phyloP scores from a whole-genome alignment of 2,888 invertebrate genomes.

The Drosophila prolongata region DNA sequence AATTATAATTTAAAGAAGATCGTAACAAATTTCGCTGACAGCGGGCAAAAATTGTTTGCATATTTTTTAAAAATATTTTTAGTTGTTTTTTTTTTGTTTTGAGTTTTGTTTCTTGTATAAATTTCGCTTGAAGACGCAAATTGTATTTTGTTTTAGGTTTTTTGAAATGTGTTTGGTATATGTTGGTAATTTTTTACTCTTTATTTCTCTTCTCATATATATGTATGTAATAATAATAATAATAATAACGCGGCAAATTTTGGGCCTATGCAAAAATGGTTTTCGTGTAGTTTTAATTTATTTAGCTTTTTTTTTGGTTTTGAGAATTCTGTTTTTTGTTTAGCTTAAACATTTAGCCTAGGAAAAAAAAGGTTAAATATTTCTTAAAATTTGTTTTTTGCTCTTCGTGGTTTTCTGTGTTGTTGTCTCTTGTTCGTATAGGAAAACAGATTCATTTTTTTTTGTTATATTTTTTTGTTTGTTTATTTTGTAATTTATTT shows the following conservation, averaged over 20 bases:
- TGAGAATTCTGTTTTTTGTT: slow-evolving; percentile 48
- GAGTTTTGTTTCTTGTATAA: slow-evolving; percentile 39
- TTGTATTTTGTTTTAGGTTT: slow-evolving; percentile 52
- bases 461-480: slow-evolving; percentile 36
- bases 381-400: slow-evolving; percentile 42
- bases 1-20: slow-evolving; percentile 46
- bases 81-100: slow-evolving; percentile 30
- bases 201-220: slow-evolving; percentile 20
- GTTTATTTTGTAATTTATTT: slow-evolving; percentile 35
- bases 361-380: slow-evolving; percentile 62
- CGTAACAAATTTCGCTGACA: slow-evolving; percentile 54
- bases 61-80: slow-evolving; percentile 41
- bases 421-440: slow-evolving; percentile 54
- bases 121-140: slow-evolving; percentile 63
- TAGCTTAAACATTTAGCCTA: slow-evolving; percentile 61
- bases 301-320: slow-evolving; percentile 45
- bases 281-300: slow-evolving; percentile 33
- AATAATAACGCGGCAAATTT: slow-evolving; percentile 71
- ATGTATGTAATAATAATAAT: slow-evolving; percentile 51
- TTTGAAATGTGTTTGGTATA: slow-evolving; percentile 72
- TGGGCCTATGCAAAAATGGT: slow-evolving; percentile 69
- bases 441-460: slow-evolving; percentile 65
- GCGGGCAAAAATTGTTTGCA: slow-evolving; percentile 48
- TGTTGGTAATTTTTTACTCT: slow-evolving; percentile 47
- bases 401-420: slow-evolving; percentile 30